Percentiles rank a stretch among this genome's conserved stretches.
These are phyloP conservation scores for Tapirus indicus DNA, from an alignment of 2,797 vertebrate species.

Conservation along the genomic window DNA sequence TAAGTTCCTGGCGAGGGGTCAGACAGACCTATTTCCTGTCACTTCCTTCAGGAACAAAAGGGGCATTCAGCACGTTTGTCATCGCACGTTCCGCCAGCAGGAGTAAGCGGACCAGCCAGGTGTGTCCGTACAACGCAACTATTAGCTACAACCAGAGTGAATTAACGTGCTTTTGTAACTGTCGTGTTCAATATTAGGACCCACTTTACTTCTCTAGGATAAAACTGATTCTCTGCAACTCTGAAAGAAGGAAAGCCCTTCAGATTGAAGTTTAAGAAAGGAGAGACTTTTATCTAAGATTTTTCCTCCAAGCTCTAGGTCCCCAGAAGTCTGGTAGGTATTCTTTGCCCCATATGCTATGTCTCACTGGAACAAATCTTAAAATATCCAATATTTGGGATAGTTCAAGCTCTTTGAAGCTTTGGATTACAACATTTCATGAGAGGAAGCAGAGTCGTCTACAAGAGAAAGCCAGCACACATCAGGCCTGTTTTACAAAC, in stretches of 20 bases:
- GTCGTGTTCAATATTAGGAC: conserved; percentile 7
- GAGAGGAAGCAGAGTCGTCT: conserved; percentile 3
- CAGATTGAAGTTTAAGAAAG: background rate
- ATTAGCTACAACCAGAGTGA: background rate
- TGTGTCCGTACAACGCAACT: background rate
- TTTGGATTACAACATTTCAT: conserved; percentile 53
- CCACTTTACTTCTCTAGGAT: background rate
- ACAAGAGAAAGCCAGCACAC: conserved; percentile 54
- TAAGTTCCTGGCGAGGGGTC: background rate
- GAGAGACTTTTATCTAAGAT: background rate
- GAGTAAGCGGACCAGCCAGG: background rate
- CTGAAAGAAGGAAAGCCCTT: conserved; percentile 1
- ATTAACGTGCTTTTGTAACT: background rate
- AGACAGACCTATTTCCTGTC: background rate
- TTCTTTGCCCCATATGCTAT: background rate
- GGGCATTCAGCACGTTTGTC: background rate
- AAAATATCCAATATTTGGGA: conserved; percentile 49
- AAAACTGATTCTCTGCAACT: conserved; percentile 45
- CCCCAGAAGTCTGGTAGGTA: conserved; percentile 10
- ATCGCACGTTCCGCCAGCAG: background rate
- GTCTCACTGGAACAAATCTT: conserved; percentile 37
- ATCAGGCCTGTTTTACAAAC: conserved; percentile 55
- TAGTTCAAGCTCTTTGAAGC: conserved; percentile 39
- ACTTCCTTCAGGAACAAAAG: conserved; percentile 14
- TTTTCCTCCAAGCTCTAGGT: background rate